phyloP scores from a whole-genome alignment of 64 coral and sea anemone genomes.

The Montipora cactus region DNA sequence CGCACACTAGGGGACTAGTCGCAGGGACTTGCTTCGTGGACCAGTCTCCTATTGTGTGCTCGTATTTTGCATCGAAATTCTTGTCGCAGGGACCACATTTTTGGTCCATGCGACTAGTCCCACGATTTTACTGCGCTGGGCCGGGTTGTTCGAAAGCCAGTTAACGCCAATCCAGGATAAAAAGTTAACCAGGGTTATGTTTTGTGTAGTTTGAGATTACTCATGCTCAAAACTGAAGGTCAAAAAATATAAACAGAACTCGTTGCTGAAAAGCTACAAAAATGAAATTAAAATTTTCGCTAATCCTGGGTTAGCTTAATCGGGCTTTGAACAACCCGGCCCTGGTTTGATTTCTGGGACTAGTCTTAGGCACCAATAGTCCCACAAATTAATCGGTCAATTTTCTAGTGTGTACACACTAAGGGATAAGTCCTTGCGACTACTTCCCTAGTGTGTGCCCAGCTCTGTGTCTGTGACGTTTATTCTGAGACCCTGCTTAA shows the following conservation, averaged over 20 bases:
- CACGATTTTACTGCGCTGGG: background rate
- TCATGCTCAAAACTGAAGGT: no score
- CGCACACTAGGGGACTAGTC: constrained; percentile 2
- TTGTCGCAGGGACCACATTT: constrained; percentile 11
- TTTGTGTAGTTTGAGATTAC: no score
- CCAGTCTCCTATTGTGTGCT: background rate
- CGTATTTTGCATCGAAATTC: constrained; percentile 19
- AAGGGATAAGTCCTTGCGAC: background rate
- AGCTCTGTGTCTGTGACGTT: background rate
- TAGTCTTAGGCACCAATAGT: background rate
- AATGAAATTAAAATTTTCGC: no score
- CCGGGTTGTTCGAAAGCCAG: no score
- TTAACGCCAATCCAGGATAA: no score
- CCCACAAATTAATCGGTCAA: background rate
- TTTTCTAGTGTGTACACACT: background rate
- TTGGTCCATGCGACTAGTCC: constrained; percentile 1
- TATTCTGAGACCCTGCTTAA: no score
- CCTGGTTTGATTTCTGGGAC: constrained; percentile 9
- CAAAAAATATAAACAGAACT: no score
- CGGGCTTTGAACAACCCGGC: no score
- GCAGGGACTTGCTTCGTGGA: constrained; percentile 6
- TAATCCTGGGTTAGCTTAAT: no score
- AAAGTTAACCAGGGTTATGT: no score
- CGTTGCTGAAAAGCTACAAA: no score
- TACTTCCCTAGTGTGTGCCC: background rate